Conservation (phyloP, 2,113 vertebrate species). For the Lophura nycthemera region DNA sequence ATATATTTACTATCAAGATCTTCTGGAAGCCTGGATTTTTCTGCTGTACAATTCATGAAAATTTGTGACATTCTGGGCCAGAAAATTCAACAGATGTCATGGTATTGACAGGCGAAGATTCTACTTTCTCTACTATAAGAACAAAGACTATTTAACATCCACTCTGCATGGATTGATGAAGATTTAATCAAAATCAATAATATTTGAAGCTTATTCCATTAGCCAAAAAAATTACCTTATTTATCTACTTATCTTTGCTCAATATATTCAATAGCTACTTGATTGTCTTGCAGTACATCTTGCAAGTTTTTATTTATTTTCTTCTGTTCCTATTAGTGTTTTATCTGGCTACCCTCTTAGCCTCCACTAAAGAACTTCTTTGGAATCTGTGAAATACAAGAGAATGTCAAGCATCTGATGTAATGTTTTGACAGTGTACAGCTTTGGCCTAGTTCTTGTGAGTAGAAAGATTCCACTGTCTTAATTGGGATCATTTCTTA, state of each 20-base stretch:
- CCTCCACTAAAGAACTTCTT: not conserved
- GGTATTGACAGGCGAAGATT: no score
- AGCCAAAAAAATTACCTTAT: not conserved
- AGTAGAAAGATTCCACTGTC: not conserved
- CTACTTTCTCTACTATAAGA: no score
- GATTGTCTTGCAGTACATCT: not conserved
- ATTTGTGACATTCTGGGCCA: no score
- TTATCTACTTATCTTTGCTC: conserved; percentile 9
- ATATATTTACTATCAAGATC: no score
- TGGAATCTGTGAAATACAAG: not conserved
- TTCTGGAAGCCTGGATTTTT: no score
- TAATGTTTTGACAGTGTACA: no score
- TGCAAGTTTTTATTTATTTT: not conserved
- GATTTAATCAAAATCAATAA: not conserved
- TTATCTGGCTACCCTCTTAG: not conserved
- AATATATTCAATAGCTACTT: not conserved
- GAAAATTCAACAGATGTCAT: no score
- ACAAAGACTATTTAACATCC: no score
- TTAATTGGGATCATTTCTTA: not conserved
- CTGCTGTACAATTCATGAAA: no score
- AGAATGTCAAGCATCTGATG: not conserved
- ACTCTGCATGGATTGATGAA: not conserved
- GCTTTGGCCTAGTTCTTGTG: no score
- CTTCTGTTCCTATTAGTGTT: not conserved
- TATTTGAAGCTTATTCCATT: not conserved